Conservation (phyloP, 2,797 vertebrate genomes). For the Gambelia wislizenii region DNA sequence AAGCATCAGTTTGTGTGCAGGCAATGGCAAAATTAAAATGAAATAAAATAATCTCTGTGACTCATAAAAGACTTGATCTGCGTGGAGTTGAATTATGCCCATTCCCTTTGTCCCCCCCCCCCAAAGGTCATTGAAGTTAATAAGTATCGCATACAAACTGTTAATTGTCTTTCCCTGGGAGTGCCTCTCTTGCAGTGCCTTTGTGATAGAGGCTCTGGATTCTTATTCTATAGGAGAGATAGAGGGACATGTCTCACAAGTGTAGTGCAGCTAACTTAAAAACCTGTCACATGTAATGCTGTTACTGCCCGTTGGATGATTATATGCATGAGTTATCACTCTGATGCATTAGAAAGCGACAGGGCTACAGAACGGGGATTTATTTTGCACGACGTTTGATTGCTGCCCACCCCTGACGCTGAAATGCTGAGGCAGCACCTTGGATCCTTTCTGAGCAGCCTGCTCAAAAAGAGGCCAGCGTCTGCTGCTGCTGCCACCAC, state of each 20-base stretch:
- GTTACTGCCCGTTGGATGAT: slow-evolving; percentile 34
- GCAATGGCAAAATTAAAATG: not conserved
- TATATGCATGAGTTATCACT: slow-evolving; percentile 42
- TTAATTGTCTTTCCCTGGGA: not conserved
- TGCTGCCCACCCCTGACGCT: slow-evolving; percentile 45
- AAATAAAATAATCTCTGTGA: not conserved
- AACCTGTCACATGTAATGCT: not conserved
- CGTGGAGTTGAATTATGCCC: not conserved
- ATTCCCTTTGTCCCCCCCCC: not conserved
- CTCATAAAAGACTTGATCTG: not conserved
- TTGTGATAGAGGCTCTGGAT: too few relatives aligned
- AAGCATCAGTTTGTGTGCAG: not conserved
- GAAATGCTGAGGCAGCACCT: slow-evolving; percentile 79
- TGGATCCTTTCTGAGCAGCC: slow-evolving; percentile 72
- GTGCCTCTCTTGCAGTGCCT: not conserved
- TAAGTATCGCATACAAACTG: not conserved
- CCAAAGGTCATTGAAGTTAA: not conserved
- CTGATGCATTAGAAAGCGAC: slow-evolving; percentile 56
- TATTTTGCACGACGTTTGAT: slow-evolving; percentile 49
- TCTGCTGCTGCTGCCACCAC: slow-evolving; percentile 51
- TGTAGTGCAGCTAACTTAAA: slow-evolving; percentile 29
- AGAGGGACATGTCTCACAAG: not conserved
- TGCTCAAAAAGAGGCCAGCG: slow-evolving; percentile 61
- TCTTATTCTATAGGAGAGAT: not conserved
- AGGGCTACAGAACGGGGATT: slow-evolving; percentile 40